Evolutionary conservation across 2,888 invertebrate genomes (phyloP).

Genomic region (Synanthedon formicaeformis): DNA sequence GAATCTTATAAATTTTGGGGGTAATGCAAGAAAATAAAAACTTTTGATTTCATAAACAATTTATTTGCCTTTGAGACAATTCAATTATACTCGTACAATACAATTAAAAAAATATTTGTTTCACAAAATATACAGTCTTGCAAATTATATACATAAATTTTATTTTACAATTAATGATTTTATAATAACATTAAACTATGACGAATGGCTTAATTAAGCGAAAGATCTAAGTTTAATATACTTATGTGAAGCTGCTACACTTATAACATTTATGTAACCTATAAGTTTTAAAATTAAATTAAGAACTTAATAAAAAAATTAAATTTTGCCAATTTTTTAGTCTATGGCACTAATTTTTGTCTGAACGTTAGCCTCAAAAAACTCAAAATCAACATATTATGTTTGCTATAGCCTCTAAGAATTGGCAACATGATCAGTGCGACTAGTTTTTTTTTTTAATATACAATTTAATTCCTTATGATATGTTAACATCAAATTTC

Average conservation of each 20-base stretch:
- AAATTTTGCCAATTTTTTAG: not conserved
- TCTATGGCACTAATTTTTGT: constrained; percentile 1
- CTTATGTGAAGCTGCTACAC: too few species aligned
- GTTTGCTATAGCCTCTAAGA: not conserved
- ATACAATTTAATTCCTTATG: too few species aligned
- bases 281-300: not conserved
- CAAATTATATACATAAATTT: constrained; percentile 41
- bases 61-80: not conserved
- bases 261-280: not conserved
- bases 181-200: too few species aligned
- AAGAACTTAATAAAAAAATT: not conserved
- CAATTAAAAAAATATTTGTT: constrained; percentile 1
- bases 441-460: too few species aligned
- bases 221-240: too few species aligned
- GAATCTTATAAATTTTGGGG: not conserved
- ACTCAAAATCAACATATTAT: not conserved
- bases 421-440: not conserved
- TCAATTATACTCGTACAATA: constrained; percentile 1
- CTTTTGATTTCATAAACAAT: not conserved
- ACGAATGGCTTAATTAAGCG: too few species aligned
- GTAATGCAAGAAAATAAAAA: not conserved
- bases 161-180: constrained; percentile 1
- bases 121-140: constrained; percentile 68
- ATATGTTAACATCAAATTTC: too few species aligned
- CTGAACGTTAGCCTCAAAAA: not conserved